These are phyloP conservation scores for Microctenopoma stevenorrisi DNA, from an alignment of 2,797 vertebrate genomes.

Conservation along the genomic window DNA sequence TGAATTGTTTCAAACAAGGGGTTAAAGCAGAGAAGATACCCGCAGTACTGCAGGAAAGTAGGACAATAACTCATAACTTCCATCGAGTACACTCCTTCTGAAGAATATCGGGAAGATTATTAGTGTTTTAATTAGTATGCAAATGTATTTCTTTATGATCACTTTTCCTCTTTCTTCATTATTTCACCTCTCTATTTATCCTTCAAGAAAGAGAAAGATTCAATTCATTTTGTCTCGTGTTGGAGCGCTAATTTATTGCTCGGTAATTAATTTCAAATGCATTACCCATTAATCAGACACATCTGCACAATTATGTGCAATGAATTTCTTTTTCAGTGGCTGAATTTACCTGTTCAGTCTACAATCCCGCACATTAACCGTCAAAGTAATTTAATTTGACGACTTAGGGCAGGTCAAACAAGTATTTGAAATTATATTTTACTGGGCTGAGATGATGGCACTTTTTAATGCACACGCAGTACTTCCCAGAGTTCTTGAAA, in stretches of 20 bases:
- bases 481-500: constrained; percentile 4
- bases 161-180: constrained; percentile 78
- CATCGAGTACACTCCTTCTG: constrained; percentile 76
- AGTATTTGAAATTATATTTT: constrained; percentile 40
- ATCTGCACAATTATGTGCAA: constrained; percentile 60
- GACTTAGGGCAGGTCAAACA: constrained; percentile 50
- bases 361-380: constrained; percentile 9
- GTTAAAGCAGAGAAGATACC: constrained; percentile 41
- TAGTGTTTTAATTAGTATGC: constrained; percentile 85
- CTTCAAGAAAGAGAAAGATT: constrained; percentile 77
- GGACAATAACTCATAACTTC: constrained; percentile 73
- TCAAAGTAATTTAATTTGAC: constrained; percentile 34
- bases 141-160: constrained; percentile 86
- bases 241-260: constrained; percentile 75
- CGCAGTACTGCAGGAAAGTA: constrained; percentile 34
- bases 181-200: constrained; percentile 84
- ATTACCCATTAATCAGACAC: constrained; percentile 77
- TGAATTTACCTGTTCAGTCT: constrained; percentile 39
- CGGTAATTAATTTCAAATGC: constrained; percentile 80
- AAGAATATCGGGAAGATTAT: constrained; percentile 78
- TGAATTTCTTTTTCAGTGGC: constrained; percentile 27
- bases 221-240: constrained; percentile 68
- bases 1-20: constrained; percentile 40
- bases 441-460: constrained; percentile 4
- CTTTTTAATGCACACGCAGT: constrained; percentile 9